Evolutionary conservation across 2,888 invertebrate species (phyloP).

Genomic region (Aphidoletes aphidimyza): DNA sequence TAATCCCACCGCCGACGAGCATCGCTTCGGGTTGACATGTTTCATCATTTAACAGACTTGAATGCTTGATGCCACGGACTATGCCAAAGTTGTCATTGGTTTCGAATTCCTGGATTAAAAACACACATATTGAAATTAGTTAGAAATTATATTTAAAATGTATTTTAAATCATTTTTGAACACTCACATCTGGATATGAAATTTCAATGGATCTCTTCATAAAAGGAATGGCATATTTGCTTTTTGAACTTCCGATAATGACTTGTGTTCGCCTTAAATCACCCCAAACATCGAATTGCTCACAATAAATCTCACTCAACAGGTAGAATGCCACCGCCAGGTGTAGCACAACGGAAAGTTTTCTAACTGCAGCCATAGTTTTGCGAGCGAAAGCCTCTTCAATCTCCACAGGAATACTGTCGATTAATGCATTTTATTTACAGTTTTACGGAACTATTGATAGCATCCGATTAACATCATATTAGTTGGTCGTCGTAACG

Average conservation of each 20-base stretch:
- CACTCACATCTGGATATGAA: background rate
- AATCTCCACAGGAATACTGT: too few species aligned
- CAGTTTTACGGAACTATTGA: too few species aligned
- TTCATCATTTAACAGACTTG: background rate
- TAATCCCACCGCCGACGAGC: background rate
- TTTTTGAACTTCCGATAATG: background rate
- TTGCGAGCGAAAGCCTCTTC: too few species aligned
- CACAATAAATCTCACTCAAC: background rate
- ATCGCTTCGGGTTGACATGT: background rate
- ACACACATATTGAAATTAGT: background rate
- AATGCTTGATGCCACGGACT: background rate
- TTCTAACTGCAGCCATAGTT: too few species aligned
- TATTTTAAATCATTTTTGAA: background rate
- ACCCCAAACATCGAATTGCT: background rate
- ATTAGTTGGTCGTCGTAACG: too few species aligned
- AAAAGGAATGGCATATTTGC: background rate
- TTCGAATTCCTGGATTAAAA: background rate
- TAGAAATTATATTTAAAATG: background rate
- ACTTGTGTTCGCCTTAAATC: background rate
- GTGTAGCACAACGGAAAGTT: too few species aligned
- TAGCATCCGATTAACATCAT: too few species aligned
- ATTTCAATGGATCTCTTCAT: background rate
- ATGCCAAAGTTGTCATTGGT: background rate
- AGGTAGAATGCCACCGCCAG: background rate
- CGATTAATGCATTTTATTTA: too few species aligned